Conservation (phyloP, 2,888 invertebrate genomes). For the Hipparchia sbordonii region DNA sequence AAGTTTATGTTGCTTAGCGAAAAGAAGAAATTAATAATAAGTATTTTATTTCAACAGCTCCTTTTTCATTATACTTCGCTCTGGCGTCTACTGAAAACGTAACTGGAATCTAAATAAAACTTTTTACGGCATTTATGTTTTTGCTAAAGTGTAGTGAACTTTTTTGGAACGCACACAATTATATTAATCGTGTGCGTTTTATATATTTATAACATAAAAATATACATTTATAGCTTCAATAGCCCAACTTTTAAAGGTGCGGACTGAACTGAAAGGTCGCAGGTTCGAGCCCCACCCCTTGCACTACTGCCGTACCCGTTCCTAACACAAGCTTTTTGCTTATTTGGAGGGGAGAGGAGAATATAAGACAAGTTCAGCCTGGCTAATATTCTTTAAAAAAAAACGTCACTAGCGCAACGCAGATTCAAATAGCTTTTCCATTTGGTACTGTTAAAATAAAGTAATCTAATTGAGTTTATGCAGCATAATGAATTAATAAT, state of each 20-base stretch:
- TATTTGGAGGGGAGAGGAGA: too few species aligned
- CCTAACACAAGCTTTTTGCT: too few species aligned
- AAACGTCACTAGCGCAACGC: background rate
- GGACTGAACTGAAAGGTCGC: too few species aligned
- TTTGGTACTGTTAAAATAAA: background rate
- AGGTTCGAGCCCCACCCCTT: too few species aligned
- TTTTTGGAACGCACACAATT: background rate
- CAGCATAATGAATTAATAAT: background rate
- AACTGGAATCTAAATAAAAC: conserved; percentile 3
- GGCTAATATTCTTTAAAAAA: too few species aligned
- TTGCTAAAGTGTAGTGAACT: background rate
- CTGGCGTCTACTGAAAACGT: conserved; percentile 10
- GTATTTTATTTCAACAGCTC: conserved; percentile 8
- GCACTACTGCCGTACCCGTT: too few species aligned
- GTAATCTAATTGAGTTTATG: background rate
- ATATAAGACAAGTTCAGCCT: background rate
- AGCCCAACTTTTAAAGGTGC: too few species aligned
- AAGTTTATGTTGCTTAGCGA: background rate
- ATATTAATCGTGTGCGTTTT: too few species aligned
- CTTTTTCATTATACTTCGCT: background rate
- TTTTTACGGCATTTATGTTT: conserved; percentile 7
- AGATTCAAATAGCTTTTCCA: background rate
- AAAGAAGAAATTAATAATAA: background rate
- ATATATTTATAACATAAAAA: background rate
- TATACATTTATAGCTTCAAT: background rate